Evolutionary conservation across 2,113 vertebrate genomes (phyloP).

Genomic region (Psettodes erumei): DNA sequence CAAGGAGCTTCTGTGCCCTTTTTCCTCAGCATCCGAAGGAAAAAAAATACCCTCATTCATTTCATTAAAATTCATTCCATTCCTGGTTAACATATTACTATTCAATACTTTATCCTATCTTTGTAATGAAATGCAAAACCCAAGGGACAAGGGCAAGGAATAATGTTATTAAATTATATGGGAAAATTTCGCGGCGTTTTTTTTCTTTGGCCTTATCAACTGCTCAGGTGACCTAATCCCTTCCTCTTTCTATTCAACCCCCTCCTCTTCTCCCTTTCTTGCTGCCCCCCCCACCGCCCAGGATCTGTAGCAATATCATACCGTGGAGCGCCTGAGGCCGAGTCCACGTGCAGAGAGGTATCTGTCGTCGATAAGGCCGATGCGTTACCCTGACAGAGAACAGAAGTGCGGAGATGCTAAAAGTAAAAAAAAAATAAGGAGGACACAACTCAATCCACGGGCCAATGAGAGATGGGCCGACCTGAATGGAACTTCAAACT

Average conservation of each 20-base stretch:
- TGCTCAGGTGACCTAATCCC: conserved; percentile 50
- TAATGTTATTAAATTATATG: conserved; percentile 62
- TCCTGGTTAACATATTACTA: conserved; percentile 39
- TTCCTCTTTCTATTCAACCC: conserved; percentile 13
- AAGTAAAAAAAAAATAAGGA: conserved; percentile 68
- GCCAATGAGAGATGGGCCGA: conserved; percentile 38
- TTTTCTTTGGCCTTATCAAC: conserved; percentile 58
- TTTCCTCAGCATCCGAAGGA: conserved; percentile 25
- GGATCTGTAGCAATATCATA: conserved; percentile 34
- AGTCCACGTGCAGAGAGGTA: conserved; percentile 71
- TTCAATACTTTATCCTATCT: conserved; percentile 60
- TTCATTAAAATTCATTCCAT: conserved; percentile 58
- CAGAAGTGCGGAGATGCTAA: conserved; percentile 50
- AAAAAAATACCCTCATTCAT: conserved; percentile 16
- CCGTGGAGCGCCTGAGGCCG: conserved; percentile 44
- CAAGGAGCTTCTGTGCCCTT: not conserved
- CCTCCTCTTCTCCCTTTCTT: not conserved
- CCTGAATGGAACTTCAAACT: conserved; percentile 45
- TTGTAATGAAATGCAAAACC: conserved; percentile 66
- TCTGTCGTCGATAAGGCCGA: conserved; percentile 59
- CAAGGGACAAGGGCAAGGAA: conserved; percentile 55
- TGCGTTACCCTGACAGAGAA: conserved; percentile 58
- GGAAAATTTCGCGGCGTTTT: conserved; percentile 28
- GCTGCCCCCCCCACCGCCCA: not conserved
- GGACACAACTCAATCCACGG: conserved; percentile 48